phyloP scores from a whole-genome alignment of 2,888 invertebrate species.

The Gymnocheta viridis region DNA sequence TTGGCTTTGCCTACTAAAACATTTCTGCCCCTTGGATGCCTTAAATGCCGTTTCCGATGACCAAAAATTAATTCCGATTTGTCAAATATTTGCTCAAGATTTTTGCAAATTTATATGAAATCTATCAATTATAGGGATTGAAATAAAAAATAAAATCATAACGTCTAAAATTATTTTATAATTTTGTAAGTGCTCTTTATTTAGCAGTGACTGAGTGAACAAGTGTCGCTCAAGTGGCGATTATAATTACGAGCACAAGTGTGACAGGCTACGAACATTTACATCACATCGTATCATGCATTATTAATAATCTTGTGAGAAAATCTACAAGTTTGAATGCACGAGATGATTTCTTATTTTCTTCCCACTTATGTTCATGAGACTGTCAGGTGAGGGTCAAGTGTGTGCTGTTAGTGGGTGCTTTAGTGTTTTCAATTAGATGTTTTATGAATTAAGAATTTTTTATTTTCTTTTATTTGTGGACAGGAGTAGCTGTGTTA shows the following conservation, averaged over 20 bases:
- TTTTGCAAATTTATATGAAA: background rate
- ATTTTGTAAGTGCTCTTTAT: slow-evolving; percentile 21
- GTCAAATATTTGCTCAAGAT: background rate
- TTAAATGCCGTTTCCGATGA: too few species aligned
- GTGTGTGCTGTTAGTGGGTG: slow-evolving; percentile 41
- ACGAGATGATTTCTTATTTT: slow-evolving; percentile 6
- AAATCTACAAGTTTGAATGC: slow-evolving; percentile 26
- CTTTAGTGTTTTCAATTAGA: slow-evolving; percentile 28
- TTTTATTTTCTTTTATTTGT: background rate
- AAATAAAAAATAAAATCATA: background rate
- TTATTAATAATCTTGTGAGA: slow-evolving; percentile 26
- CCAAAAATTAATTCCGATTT: background rate
- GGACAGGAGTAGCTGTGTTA: background rate
- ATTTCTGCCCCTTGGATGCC: too few species aligned
- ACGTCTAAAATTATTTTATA: slow-evolving; percentile 15
- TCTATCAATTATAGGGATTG: background rate
- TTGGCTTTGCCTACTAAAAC: too few species aligned
- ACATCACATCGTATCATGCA: too few species aligned
- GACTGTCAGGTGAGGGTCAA: slow-evolving; percentile 55
- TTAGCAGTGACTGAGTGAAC: background rate
- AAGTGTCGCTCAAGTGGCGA: slow-evolving; percentile 40
- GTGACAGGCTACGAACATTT: background rate
- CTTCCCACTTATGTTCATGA: slow-evolving; percentile 3
- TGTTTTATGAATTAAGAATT: slow-evolving; percentile 5
- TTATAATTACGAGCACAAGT: slow-evolving; percentile 36